Conservation (phyloP, 2,113 vertebrate species). For the Papio anubis region DNA sequence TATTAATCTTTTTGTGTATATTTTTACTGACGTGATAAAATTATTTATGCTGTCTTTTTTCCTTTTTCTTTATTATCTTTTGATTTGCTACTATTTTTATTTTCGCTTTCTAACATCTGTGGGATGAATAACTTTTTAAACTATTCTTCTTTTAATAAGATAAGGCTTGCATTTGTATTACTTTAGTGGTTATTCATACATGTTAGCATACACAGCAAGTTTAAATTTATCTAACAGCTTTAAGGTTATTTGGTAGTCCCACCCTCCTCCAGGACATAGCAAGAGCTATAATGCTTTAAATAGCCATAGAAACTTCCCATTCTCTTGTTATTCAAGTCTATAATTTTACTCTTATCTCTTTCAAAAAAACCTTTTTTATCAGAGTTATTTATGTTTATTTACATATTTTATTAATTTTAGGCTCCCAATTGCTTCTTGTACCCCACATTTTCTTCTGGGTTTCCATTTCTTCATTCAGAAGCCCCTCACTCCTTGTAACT, state of each 20-base stretch:
- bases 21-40: slow-evolving; percentile 29
- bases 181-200: background rate
- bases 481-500: background rate
- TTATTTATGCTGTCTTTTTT: background rate
- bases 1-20: slow-evolving; percentile 7
- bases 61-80: background rate
- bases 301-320: background rate
- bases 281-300: background rate
- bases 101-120: background rate
- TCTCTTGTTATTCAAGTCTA: background rate
- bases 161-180: background rate
- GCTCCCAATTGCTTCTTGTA: background rate
- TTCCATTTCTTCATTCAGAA: slow-evolving; percentile 18
- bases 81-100: background rate
- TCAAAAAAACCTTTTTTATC: background rate
- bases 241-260: background rate
- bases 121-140: background rate
- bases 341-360: background rate
- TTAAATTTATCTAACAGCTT: slow-evolving; percentile 19
- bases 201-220: background rate
- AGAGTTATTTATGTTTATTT: background rate
- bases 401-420: slow-evolving; percentile 4
- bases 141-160: background rate
- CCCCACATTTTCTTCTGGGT: background rate
- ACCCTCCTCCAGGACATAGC: background rate